Evolutionary conservation across 2,113 vertebrate species (phyloP).

Genomic region (Xenus cinereus): DNA sequence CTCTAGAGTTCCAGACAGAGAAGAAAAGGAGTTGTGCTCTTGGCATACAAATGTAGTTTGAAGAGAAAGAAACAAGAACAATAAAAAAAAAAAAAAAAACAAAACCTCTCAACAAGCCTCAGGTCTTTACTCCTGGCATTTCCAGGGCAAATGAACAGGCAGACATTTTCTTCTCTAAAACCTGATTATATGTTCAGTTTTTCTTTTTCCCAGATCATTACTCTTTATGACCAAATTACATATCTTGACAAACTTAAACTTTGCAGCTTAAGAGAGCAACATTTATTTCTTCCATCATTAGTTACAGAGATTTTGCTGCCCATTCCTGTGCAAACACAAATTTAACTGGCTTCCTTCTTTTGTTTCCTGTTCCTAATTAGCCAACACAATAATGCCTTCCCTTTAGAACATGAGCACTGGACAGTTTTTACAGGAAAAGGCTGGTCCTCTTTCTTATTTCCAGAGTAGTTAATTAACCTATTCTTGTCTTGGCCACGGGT

Average conservation of each 20-base stretch:
- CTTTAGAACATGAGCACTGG: not conserved
- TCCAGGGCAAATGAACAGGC: not conserved
- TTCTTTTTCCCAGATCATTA: not conserved
- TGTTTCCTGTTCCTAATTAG: constrained; percentile 26
- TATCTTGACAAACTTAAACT: not conserved
- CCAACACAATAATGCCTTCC: not conserved
- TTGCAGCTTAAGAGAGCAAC: not conserved
- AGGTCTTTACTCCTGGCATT: not conserved
- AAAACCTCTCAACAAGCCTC: not conserved
- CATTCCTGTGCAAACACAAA: not conserved
- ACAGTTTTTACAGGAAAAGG: not conserved
- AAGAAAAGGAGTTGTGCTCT: not conserved
- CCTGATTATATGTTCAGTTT: not conserved
- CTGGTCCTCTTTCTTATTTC: not conserved
- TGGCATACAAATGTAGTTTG: not conserved
- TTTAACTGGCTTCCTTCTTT: constrained; percentile 17
- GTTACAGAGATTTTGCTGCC: not conserved
- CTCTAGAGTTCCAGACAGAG: not conserved
- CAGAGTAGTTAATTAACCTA: not conserved
- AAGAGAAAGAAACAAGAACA: not conserved
- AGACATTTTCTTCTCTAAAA: not conserved
- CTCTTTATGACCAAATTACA: not conserved
- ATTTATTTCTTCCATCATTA: not conserved
- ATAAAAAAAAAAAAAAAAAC: not conserved
- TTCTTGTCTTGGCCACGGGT: not conserved